These are phyloP conservation scores for Polymixis lichenea DNA, from an alignment of 2,888 invertebrate genomes.

Conservation along the genomic window DNA sequence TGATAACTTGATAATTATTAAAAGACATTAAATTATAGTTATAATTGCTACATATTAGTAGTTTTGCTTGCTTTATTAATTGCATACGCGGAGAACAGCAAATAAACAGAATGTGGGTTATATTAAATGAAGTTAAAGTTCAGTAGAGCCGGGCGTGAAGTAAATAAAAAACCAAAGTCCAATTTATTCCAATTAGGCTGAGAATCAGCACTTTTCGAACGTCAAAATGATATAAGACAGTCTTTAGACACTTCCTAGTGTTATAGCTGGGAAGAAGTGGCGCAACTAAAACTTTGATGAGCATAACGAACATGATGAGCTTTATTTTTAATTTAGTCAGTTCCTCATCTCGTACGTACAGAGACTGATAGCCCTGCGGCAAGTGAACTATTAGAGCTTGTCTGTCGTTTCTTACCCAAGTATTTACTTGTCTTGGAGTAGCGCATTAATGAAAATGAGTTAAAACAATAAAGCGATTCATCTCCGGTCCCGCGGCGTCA, in stretches of 20 bases:
- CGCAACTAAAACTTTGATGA: no score
- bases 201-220: no score
- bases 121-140: background rate
- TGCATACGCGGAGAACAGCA: background rate
- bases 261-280: no score
- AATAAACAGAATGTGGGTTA: background rate
- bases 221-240: no score
- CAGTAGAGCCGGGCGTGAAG: no score
- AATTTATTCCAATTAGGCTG: no score
- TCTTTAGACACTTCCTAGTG: no score
- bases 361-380: background rate
- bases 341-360: background rate
- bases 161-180: no score
- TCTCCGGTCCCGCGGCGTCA: background rate
- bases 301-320: no score
- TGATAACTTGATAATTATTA: background rate
- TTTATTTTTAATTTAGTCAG: no score
- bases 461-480: conserved; percentile 1
- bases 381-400: background rate
- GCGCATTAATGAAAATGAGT: background rate
- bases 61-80: no score
- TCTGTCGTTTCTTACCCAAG: background rate
- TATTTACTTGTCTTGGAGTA: background rate
- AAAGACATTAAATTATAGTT: background rate
- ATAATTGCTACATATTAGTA: no score